phyloP scores from a whole-genome alignment of 2,888 invertebrate species.

The Campoplex capitator region DNA sequence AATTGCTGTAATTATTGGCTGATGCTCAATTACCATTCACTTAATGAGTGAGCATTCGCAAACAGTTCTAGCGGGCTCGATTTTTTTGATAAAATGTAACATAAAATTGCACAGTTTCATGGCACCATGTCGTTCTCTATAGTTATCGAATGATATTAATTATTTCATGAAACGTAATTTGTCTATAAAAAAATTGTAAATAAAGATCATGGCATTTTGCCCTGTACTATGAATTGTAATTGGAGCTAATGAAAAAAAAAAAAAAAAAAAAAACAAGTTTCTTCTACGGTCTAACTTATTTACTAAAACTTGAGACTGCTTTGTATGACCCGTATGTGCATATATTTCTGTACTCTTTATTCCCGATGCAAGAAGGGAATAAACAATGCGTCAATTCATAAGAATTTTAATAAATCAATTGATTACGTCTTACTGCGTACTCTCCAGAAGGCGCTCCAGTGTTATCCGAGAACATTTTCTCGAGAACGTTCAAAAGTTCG shows the following conservation, averaged over 20 bases:
- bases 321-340: not conserved
- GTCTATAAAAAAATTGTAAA: not conserved
- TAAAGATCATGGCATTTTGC: not conserved
- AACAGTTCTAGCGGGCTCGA: not conserved
- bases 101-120: no score
- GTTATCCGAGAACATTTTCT: slow-evolving; percentile 89
- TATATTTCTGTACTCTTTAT: not conserved
- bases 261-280: not conserved
- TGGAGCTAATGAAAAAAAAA: not conserved
- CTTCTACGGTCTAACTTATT: not conserved
- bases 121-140: no score
- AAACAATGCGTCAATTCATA: slow-evolving; percentile 14
- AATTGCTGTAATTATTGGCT: not conserved
- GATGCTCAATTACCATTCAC: not conserved
- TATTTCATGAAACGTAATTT: no score
- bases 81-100: no score
- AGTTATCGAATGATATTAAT: no score
- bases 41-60: not conserved
- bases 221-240: not conserved
- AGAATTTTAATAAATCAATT: slow-evolving; percentile 18
- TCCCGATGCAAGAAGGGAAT: not conserved
- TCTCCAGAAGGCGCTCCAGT: slow-evolving; percentile 85
- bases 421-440: slow-evolving; percentile 76
- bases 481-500: slow-evolving; percentile 88
- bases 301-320: not conserved